A percentile compares a stretch with the other conserved stretches of the same genome.
Conservation (phyloP, 2,113 vertebrate genomes). For the Haplochromis vanheusdeni region DNA sequence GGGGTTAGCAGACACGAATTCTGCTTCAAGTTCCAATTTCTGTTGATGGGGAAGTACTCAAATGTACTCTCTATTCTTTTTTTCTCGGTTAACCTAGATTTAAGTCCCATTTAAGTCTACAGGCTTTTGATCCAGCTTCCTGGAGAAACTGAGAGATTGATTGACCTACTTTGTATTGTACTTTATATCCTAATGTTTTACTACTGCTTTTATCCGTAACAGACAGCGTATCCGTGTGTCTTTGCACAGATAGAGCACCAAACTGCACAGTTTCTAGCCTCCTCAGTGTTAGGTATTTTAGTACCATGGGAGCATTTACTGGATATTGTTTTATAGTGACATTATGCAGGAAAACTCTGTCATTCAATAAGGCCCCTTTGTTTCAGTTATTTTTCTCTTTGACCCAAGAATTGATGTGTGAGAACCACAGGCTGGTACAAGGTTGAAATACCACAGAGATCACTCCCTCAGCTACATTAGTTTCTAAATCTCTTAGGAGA, state of each 20-base stretch:
- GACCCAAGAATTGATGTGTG: too few species aligned
- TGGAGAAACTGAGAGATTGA: background rate
- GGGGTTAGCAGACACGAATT: background rate
- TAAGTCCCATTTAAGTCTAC: background rate
- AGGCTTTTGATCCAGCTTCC: background rate
- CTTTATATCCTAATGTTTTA: background rate
- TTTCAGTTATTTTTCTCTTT: too few species aligned
- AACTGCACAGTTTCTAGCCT: background rate
- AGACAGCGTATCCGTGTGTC: background rate
- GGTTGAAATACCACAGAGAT: too few species aligned
- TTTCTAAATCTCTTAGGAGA: too few species aligned
- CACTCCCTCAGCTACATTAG: too few species aligned
- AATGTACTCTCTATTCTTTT: background rate
- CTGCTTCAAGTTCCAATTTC: background rate
- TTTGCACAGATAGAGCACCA: background rate
- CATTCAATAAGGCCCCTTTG: too few species aligned
- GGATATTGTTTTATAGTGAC: too few species aligned
- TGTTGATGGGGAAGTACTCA: background rate
- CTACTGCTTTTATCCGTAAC: background rate
- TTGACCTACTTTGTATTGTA: background rate
- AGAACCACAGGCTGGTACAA: too few species aligned
- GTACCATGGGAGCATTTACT: too few species aligned
- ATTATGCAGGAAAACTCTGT: too few species aligned
- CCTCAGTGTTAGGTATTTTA: too few species aligned
- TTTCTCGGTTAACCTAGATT: background rate